A percentile compares a stretch with the other conserved stretches of the same genome.
phyloP scores from a whole-genome alignment of 2,797 vertebrate species.

The Gymnodraco acuticeps region DNA sequence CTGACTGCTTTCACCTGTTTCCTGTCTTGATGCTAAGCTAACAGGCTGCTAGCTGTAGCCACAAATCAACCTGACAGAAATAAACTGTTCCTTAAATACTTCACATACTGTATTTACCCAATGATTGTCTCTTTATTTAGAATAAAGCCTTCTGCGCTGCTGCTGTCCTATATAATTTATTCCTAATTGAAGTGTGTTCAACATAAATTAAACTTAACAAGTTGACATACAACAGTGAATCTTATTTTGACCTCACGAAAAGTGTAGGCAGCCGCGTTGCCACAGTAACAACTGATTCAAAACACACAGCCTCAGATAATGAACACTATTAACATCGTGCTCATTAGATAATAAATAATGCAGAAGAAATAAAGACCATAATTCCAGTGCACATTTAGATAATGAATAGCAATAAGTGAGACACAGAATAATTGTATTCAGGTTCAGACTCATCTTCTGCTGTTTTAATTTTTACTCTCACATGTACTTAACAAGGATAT shows the following conservation, averaged over 20 bases:
- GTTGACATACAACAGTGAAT: not conserved
- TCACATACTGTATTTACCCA: not conserved
- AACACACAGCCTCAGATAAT: constrained; percentile 32
- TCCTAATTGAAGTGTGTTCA: not conserved
- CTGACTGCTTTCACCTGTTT: not conserved
- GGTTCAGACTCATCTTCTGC: not conserved
- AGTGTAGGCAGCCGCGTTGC: constrained; percentile 21
- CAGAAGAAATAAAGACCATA: constrained; percentile 36
- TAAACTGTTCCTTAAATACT: not conserved
- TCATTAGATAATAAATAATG: constrained; percentile 50
- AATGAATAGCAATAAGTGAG: constrained; percentile 24
- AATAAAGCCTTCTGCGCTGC: not conserved
- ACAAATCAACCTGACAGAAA: no score
- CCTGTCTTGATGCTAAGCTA: not conserved
- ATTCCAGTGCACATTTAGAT: constrained; percentile 25
- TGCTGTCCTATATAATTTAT: not conserved
- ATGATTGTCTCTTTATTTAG: not conserved
- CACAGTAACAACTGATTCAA: constrained; percentile 22
- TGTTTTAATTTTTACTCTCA: constrained; percentile 16
- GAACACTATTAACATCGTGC: constrained; percentile 43
- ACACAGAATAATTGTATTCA: not conserved
- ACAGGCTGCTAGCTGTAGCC: no score
- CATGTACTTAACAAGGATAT: constrained; percentile 6
- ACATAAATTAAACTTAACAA: no score
- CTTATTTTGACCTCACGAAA: not conserved